Evolutionary conservation across 2,888 invertebrate genomes (phyloP).

Genomic region (Drosophila cognata): DNA sequence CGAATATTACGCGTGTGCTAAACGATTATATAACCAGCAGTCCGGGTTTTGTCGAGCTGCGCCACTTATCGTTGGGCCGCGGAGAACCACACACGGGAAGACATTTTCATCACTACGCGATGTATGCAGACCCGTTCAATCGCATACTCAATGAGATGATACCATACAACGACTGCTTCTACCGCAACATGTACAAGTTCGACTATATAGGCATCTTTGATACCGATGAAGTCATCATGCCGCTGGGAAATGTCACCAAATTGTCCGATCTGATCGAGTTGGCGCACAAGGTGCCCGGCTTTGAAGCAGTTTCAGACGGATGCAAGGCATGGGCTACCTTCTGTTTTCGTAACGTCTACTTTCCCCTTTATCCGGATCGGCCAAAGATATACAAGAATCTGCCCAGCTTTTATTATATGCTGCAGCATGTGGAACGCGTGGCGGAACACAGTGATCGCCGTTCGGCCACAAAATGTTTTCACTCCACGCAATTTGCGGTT

Average conservation of each 20-base stretch:
- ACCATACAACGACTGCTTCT: conserved; percentile 97
- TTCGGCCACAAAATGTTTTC: conserved; percentile 96
- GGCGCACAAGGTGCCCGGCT: conserved; percentile 84
- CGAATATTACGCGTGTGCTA: conserved; percentile 92
- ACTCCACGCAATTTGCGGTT: conserved; percentile 93
- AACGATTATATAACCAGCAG: conserved; percentile 86
- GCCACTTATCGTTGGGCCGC: conserved; percentile 92
- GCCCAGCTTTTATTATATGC: conserved; percentile 95
- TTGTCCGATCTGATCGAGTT: conserved; percentile 92
- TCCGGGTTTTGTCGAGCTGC: conserved; percentile 89
- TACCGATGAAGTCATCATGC: conserved; percentile 97
- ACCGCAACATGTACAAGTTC: conserved; percentile 95
- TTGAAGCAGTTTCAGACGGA: conserved; percentile 85
- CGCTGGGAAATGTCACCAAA: conserved; percentile 87
- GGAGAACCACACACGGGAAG: conserved; percentile 94
- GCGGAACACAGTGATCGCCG: conserved; percentile 95
- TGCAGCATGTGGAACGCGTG: conserved; percentile 95
- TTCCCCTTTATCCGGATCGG: conserved; percentile 92
- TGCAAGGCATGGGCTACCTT: conserved; percentile 86
- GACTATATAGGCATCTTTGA: conserved; percentile 94
- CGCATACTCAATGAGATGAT: conserved; percentile 97
- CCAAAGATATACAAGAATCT: conserved; percentile 90
- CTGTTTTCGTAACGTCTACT: conserved; percentile 96
- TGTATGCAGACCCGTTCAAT: conserved; percentile 93
- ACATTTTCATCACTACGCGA: conserved; percentile 93